Conservation (phyloP, 2,888 invertebrate genomes). For the Heliconius ismenius region DNA sequence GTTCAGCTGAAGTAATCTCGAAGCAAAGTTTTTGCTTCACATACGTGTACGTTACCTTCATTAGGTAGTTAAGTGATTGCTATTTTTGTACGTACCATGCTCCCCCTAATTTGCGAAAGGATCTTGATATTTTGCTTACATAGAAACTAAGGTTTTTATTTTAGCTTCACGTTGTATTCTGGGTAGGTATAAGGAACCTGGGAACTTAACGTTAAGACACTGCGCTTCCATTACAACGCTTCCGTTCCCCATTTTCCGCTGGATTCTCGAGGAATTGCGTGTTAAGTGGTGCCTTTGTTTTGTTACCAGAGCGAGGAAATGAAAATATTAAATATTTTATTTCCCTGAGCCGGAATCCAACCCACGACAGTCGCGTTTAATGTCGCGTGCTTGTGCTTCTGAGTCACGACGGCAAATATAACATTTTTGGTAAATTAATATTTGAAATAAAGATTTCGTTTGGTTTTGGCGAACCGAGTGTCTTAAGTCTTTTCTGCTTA, state of each 20-base stretch:
- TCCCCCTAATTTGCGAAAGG: not conserved
- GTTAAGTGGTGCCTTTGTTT: not conserved
- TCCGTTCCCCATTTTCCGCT: not conserved
- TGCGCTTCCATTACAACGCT: not conserved
- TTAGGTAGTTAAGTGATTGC: conserved; percentile 28
- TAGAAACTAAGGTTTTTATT: not conserved
- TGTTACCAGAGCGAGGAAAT: not conserved
- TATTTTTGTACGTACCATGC: not conserved
- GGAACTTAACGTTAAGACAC: not conserved
- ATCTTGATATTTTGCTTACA: not conserved
- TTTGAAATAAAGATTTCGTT: no score
- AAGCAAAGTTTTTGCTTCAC: conserved; percentile 25
- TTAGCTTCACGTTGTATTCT: not conserved
- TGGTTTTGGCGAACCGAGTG: no score
- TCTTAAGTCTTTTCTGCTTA: no score
- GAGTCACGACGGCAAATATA: not conserved
- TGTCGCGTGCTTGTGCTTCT: not conserved
- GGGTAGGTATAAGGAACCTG: not conserved
- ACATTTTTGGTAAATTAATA: no score
- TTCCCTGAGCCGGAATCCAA: not conserved
- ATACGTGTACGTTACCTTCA: conserved; percentile 25
- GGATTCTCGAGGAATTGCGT: not conserved
- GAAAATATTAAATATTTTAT: not conserved
- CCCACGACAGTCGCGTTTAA: not conserved
- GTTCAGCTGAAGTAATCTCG: conserved; percentile 17